A percentile compares a stretch with the other conserved stretches of the same genome.
phyloP scores from a whole-genome alignment of 2,888 invertebrate genomes.

The Andrena hattorfiana region DNA sequence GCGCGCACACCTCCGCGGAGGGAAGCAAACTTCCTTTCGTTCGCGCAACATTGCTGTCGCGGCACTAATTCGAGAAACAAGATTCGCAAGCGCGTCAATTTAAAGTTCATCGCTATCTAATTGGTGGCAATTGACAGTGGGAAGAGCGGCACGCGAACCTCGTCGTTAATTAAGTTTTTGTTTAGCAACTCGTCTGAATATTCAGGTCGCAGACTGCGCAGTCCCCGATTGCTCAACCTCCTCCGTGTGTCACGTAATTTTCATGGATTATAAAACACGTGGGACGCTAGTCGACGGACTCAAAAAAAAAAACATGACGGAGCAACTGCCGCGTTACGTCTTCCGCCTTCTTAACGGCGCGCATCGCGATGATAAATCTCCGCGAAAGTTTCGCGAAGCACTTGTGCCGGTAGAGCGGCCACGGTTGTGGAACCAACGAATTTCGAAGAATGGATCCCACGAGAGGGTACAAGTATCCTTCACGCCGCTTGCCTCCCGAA shows the following conservation, averaged over 20 bases:
- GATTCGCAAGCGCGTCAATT: not conserved
- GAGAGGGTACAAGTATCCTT: slow-evolving; percentile 52
- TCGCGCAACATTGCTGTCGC: not conserved
- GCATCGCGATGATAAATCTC: slow-evolving; percentile 7
- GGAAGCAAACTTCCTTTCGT: slow-evolving; percentile 42
- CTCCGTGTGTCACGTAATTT: not conserved
- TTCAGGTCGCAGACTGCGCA: not conserved
- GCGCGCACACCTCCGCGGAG: not conserved
- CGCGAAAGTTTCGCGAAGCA: slow-evolving; percentile 38
- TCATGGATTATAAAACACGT: not conserved
- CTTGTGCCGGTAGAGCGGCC: slow-evolving; percentile 57
- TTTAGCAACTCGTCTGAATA: not conserved
- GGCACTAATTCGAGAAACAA: slow-evolving; percentile 24
- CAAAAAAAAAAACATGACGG: not conserved
- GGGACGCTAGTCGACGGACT: not conserved
- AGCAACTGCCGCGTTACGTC: not conserved
- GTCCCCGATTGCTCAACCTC: not conserved
- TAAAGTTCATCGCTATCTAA: slow-evolving; percentile 10
- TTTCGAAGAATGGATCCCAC: slow-evolving; percentile 65
- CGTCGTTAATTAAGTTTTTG: not conserved
- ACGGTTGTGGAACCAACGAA: slow-evolving; percentile 52
- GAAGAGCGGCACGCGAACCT: not conserved
- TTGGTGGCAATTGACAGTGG: slow-evolving; percentile 2
- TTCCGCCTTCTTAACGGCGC: slow-evolving; percentile 24
- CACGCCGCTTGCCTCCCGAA: slow-evolving; percentile 65